Evolutionary conservation across 2,113 vertebrate species (phyloP).

Genomic region (Patagioenas fasciata): DNA sequence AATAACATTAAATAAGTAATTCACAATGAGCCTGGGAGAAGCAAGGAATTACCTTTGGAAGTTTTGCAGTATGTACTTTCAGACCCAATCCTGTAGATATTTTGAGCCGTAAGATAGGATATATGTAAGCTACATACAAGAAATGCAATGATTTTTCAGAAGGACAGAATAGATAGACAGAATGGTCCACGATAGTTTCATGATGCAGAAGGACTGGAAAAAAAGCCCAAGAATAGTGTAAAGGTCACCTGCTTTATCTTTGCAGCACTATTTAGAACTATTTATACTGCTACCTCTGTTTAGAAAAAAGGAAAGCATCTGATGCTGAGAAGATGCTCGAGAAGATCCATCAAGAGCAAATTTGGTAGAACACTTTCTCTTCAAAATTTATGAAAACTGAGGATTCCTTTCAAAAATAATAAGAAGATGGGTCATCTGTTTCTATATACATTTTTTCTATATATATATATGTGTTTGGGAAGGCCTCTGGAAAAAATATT

Average conservation of each 20-base stretch:
- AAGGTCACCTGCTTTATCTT: background rate
- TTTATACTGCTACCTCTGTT: background rate
- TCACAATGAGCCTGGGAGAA: background rate
- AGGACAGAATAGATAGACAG: background rate
- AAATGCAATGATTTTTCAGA: background rate
- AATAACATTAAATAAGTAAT: background rate
- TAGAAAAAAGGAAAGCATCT: background rate
- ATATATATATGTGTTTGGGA: background rate
- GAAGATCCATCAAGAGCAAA: background rate
- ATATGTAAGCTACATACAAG: background rate
- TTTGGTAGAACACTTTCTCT: background rate
- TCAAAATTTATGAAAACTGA: background rate
- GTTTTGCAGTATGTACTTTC: background rate
- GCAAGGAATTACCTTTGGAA: background rate
- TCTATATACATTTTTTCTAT: background rate
- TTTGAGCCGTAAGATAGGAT: background rate
- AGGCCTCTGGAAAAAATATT: background rate
- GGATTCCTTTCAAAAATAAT: background rate
- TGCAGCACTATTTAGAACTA: background rate
- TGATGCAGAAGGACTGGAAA: background rate
- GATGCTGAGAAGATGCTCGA: background rate
- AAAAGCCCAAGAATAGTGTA: background rate
- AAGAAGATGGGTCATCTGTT: background rate
- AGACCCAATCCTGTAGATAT: background rate
- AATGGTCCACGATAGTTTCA: background rate